Evolutionary conservation across 2,797 vertebrate species (phyloP), one percentile per base, ranked within the genome.

Genomic region (Cossypha heuglini): DNA sequence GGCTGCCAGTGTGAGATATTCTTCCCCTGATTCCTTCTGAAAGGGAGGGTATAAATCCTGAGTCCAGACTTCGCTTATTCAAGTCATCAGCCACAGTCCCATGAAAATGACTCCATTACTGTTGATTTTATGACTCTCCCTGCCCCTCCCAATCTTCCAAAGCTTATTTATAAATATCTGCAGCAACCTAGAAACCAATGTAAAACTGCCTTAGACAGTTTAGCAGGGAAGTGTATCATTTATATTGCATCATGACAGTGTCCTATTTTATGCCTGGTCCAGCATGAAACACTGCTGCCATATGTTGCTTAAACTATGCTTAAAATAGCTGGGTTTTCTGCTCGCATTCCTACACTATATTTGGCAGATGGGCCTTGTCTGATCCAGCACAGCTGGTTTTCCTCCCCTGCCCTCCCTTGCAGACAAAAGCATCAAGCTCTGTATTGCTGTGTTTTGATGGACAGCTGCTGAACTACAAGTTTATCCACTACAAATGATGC

Each of bases 81-180:
- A 84, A 97, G 88, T 94, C 86, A 92, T 83, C 95, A 94, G 96
- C 89, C 95, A 80, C 94, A 95, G 96, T 90, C 96, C 87, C 95
- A 96, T 16, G 68, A 94, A 97, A 96, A 97, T 96, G 51, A 97
- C 94, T 97, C 19, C 93, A 92, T 96, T 96, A 89, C 94, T 95
- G 94, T 67, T 91, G 94, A 94, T 97, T 96, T 97, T 96, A 66
- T 78, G 94, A 88, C 92, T 97, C 92, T 97, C 93, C 92, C 94
- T 83, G 95, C 94, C 97, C 94, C 95, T 97, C 91, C 69, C 72
- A 86, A 43, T 66, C 86, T 89, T 75, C 71, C 91, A 77, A 86
- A 91, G 85, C 73, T 96, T 97, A 51, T 29, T 98, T 97, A 97
- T 97, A 97, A 98, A 97, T 97, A 97, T 97, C 96, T 86, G 86